Conservation (phyloP, 2,797 vertebrate species). For the Hoplostethus atlanticus region DNA sequence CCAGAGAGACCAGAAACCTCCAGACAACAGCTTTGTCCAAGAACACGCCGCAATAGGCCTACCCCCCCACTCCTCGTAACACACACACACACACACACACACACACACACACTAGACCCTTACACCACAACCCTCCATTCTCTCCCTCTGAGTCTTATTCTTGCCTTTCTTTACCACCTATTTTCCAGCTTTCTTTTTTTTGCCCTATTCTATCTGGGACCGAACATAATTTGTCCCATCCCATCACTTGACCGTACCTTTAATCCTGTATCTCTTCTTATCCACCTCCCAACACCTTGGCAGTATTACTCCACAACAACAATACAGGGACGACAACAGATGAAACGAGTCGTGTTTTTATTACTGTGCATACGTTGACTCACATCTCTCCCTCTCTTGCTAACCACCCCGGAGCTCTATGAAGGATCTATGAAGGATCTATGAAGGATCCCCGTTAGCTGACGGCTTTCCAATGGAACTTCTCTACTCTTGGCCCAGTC, state of each 20-base stretch:
- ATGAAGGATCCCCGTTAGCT: conserved; percentile 30
- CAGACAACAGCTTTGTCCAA: conserved; percentile 82
- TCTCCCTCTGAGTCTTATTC: conserved; percentile 14
- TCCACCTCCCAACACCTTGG: too few relatives aligned
- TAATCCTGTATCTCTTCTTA: too few relatives aligned
- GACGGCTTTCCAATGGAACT: conserved; percentile 48
- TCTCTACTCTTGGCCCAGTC: conserved; percentile 16
- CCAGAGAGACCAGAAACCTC: conserved; percentile 84
- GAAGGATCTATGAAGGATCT: too few relatives aligned
- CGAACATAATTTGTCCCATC: too few relatives aligned
- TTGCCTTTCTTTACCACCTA: conserved; percentile 2
- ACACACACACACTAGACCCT: conserved; percentile 32
- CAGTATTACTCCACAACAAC: too few relatives aligned
- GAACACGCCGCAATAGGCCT: conserved; percentile 66
- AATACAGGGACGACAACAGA: too few relatives aligned
- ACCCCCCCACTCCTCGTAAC: conserved; percentile 13
- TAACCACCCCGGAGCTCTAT: conserved; percentile 3
- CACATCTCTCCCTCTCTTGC: conserved; percentile 2
- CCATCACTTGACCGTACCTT: too few relatives aligned
- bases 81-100: conserved; percentile 28
- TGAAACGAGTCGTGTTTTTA: neutral
- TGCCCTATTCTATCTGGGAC: too few relatives aligned
- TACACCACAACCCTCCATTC: conserved; percentile 25
- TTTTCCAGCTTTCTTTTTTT: conserved; percentile 4
- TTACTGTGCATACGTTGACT: neutral